Evolutionary conservation across 1,140 invertebrate species (phyloP).

Genomic region (Pantala flavescens): DNA sequence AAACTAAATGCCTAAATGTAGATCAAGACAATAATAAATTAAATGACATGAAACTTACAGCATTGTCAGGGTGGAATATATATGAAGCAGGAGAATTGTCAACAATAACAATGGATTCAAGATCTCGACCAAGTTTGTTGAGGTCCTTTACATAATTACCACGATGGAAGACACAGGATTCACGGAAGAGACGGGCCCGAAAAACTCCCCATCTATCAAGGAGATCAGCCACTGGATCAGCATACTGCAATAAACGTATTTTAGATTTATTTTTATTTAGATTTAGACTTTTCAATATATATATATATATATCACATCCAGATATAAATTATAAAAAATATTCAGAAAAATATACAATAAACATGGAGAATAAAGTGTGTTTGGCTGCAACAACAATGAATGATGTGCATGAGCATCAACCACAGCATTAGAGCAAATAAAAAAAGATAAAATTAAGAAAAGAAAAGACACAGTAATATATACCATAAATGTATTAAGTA

Average conservation of each 20-base stretch:
- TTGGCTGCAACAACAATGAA: too few relatives aligned
- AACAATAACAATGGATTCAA: conserved; percentile 94
- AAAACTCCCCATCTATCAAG: conserved; percentile 97
- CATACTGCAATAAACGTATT: conserved; percentile 72
- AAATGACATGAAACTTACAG: conserved; percentile 86
- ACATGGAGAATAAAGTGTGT: conserved; percentile 7
- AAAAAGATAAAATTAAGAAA: too few relatives aligned
- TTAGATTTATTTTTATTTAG: neutral
- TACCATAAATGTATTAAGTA: too few relatives aligned
- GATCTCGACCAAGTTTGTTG: conserved; percentile 89
- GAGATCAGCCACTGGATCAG: conserved; percentile 97
- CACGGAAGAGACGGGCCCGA: conserved; percentile 90
- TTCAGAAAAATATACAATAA: neutral
- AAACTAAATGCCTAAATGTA: too few relatives aligned
- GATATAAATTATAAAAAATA: conserved; percentile 18
- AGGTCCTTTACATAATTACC: conserved; percentile 99
- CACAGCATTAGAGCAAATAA: too few relatives aligned
- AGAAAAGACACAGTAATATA: too few relatives aligned
- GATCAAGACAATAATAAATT: too few relatives aligned
- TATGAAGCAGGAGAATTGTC: conserved; percentile 99
- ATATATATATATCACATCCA: neutral
- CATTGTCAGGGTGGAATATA: conserved; percentile 99
- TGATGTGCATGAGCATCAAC: too few relatives aligned
- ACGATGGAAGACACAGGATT: conserved; percentile 98
- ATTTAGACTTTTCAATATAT: conserved; percentile 13